Conservation (phyloP, 1,140 invertebrate genomes). For the Zaprionus africanus region DNA sequence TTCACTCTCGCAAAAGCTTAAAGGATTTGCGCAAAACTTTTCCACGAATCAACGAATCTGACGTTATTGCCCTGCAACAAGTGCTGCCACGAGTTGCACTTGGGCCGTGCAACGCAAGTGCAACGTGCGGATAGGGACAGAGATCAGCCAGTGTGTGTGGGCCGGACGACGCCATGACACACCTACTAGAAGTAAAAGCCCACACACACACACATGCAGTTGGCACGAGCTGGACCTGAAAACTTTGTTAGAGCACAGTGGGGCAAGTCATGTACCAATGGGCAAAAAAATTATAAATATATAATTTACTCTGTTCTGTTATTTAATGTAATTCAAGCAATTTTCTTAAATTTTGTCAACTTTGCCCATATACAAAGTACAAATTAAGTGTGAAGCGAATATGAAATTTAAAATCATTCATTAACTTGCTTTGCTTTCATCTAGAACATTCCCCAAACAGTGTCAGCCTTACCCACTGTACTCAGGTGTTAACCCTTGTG, state of each 20-base stretch:
- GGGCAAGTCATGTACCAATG: background rate
- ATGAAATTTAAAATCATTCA: background rate
- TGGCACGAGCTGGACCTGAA: conserved; percentile 50
- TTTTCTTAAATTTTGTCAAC: background rate
- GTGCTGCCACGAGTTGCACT: conserved; percentile 15
- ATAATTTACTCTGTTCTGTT: too few relatives aligned
- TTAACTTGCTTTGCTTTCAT: background rate
- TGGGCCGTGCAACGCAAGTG: conserved; percentile 41
- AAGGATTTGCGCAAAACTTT: conserved; percentile 47
- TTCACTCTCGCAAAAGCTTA: conserved; percentile 32
- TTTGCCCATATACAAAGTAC: background rate
- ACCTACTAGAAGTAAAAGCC: conserved; percentile 47
- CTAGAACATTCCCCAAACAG: background rate
- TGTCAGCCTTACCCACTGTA: background rate
- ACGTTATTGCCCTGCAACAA: conserved; percentile 15
- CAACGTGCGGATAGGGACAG: conserved; percentile 24
- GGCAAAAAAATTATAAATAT: background rate
- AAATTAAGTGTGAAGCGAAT: background rate
- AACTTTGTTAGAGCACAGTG: conserved; percentile 17
- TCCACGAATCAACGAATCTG: background rate
- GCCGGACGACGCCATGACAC: conserved; percentile 39
- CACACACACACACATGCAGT: conserved; percentile 35
- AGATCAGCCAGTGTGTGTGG: conserved; percentile 52
- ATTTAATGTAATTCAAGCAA: background rate
- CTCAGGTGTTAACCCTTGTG: conserved; percentile 60